These are phyloP conservation scores for Busseola fusca DNA, from an alignment of 2,888 invertebrate genomes.

Conservation along the genomic window DNA sequence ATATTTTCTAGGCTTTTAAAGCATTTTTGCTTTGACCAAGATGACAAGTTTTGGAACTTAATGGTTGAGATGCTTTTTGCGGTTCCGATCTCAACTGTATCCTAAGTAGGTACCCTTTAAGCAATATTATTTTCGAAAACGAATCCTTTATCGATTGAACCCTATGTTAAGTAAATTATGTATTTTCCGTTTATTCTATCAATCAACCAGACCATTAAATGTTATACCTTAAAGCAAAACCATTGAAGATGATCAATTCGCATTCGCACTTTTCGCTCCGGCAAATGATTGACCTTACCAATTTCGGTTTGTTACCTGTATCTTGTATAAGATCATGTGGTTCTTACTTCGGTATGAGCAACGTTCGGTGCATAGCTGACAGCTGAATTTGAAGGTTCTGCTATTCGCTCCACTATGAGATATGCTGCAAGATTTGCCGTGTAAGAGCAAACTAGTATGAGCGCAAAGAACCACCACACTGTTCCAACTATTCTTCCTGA, in stretches of 20 bases:
- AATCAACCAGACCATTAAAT: neutral
- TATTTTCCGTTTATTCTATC: neutral
- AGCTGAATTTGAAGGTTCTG: slow-evolving; percentile 91
- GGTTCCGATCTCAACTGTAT: neutral
- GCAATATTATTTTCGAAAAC: neutral
- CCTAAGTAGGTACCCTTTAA: no score
- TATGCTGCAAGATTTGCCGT: slow-evolving; percentile 99
- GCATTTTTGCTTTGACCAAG: neutral
- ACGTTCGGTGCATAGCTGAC: slow-evolving; percentile 97
- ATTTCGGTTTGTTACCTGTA: slow-evolving; percentile 77
- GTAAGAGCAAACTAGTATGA: slow-evolving; percentile 99
- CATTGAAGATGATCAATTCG: slow-evolving; percentile 64
- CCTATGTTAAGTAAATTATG: no score
- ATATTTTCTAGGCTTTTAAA: slow-evolving; percentile 4
- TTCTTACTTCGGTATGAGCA: slow-evolving; percentile 95
- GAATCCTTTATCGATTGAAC: no score
- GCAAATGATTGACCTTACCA: slow-evolving; percentile 66
- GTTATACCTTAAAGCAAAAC: slow-evolving; percentile 2
- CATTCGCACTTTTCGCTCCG: slow-evolving; percentile 60
- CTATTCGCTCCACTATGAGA: slow-evolving; percentile 98
- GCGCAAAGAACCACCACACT: slow-evolving; percentile 99
- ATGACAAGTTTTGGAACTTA: neutral
- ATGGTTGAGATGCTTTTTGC: neutral
- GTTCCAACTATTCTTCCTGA: slow-evolving; percentile 98
- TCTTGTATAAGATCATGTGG: slow-evolving; percentile 71